phyloP scores from a whole-genome alignment of 2,888 invertebrate genomes.

The Orchesellides sinensis region DNA sequence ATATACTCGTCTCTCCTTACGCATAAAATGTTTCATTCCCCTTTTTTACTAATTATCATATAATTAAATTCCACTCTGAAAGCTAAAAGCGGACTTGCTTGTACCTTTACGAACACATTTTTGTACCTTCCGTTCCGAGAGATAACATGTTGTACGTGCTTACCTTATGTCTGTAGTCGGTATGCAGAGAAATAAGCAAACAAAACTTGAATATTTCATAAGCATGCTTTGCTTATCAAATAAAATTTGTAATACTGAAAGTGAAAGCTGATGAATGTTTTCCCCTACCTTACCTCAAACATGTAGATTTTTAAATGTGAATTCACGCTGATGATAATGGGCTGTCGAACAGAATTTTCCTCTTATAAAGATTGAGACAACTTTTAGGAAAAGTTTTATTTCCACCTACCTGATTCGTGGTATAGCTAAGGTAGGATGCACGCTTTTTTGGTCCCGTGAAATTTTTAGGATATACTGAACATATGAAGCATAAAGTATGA shows the following conservation, averaged over 20 bases:
- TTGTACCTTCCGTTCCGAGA: not conserved
- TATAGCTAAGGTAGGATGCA: conserved; percentile 17
- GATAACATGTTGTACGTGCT: no score
- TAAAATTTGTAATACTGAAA: not conserved
- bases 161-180: no score
- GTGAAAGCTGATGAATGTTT: not conserved
- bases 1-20: no score
- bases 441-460: no score
- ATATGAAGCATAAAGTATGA: not conserved
- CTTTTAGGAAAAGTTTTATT: not conserved
- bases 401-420: not conserved
- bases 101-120: not conserved
- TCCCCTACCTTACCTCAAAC: not conserved
- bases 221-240: not conserved
- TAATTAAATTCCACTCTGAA: conserved; percentile 47
- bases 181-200: not conserved
- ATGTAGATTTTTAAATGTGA: not conserved
- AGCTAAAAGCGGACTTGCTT: not conserved
- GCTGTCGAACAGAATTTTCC: not conserved
- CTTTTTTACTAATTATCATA: conserved; percentile 45
- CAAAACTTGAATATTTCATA: not conserved
- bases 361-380: not conserved
- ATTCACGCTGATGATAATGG: not conserved
- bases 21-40: not conserved
- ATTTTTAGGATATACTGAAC: no score